Conservation (phyloP, 2,888 invertebrate species). For the Heliconius cydno region DNA sequence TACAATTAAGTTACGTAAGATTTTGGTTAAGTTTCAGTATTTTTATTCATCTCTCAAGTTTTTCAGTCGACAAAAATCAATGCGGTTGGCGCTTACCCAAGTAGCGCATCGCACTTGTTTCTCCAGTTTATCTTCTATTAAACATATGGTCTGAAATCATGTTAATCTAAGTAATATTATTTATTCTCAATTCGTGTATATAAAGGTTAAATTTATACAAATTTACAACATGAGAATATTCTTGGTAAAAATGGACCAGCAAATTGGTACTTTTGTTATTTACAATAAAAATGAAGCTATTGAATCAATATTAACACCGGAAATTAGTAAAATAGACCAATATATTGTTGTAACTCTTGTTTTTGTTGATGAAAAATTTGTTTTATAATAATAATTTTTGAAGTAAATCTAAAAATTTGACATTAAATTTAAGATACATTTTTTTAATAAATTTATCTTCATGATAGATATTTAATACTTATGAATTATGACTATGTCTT, state of each 20-base stretch:
- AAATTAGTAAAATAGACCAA: too few species aligned
- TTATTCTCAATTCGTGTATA: neutral
- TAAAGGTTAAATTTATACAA: too few species aligned
- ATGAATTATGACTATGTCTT: neutral
- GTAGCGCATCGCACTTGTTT: slow-evolving; percentile 39
- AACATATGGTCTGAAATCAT: neutral
- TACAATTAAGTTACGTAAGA: neutral
- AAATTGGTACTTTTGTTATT: too few species aligned
- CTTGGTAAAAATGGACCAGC: too few species aligned
- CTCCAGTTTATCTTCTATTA: slow-evolving; percentile 28
- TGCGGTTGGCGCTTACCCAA: slow-evolving; percentile 55
- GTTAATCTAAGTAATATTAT: neutral
- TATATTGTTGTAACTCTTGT: too few species aligned
- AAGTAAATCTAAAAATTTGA: neutral
- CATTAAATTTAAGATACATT: neutral
- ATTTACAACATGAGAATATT: too few species aligned
- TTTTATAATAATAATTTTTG: neutral
- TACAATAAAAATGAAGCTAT: too few species aligned
- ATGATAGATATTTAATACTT: too few species aligned
- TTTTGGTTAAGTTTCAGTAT: neutral
- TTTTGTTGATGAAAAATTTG: too few species aligned
- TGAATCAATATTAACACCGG: too few species aligned
- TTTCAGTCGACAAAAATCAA: slow-evolving; percentile 50
- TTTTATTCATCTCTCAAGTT: slow-evolving; percentile 29
- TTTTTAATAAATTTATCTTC: neutral